phyloP scores from a whole-genome alignment of 2,113 vertebrate species.

The Antigone vipio region DNA sequence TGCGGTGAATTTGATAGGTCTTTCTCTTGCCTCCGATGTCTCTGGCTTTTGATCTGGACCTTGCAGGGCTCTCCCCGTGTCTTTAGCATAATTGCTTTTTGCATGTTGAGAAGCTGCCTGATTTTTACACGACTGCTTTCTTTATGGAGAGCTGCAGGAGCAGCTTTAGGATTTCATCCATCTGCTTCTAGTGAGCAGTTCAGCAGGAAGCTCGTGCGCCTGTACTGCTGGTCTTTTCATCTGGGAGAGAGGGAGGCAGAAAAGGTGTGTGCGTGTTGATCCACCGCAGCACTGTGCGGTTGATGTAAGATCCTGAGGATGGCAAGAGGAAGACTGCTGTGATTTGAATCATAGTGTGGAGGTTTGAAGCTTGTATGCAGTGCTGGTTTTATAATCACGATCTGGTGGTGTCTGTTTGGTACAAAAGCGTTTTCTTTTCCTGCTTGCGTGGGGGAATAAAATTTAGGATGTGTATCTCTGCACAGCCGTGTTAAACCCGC shows the following conservation, averaged over 20 bases:
- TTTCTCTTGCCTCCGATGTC: background rate
- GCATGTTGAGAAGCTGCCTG: background rate
- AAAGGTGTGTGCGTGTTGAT: background rate
- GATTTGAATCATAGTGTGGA: background rate
- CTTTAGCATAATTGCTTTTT: background rate
- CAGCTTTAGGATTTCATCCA: background rate
- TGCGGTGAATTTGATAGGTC: background rate
- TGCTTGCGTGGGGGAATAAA: background rate
- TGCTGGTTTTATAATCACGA: background rate
- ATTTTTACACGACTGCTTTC: background rate
- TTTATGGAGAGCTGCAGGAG: background rate
- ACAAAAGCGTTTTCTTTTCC: background rate
- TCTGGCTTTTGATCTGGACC: constrained; percentile 5
- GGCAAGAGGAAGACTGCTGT: background rate
- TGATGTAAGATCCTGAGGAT: background rate
- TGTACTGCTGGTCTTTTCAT: background rate
- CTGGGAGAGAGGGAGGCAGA: background rate
- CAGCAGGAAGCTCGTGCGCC: background rate
- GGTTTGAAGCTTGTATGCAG: background rate
- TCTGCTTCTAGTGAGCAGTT: background rate
- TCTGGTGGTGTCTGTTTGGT: background rate
- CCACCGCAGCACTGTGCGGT: fast-evolving
- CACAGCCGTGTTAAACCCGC: background rate
- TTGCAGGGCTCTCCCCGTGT: background rate
- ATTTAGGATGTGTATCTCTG: background rate